Base-by-base conservation (phyloP, 2,797 vertebrate species). In the Lacerta viridis region DNA sequence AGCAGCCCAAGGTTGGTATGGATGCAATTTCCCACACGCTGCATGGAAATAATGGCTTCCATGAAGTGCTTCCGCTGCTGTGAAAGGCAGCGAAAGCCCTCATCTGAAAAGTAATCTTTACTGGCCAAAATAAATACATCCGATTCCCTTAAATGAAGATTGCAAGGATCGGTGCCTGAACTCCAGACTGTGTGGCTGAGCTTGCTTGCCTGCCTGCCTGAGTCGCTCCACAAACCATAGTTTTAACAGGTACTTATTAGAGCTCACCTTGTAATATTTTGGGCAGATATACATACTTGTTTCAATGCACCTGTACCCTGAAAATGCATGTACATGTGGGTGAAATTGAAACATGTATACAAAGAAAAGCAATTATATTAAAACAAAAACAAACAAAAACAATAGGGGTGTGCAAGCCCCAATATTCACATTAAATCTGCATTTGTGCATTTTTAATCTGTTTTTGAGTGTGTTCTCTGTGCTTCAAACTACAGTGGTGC, bases 201-300 rank as follows among this genome's bases (percentile, higher is more conserved):
- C 4, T 39, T 75, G 39, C 7, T 15, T 61, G 71, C 71, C 13
- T 46, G 15, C 71, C 25, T 77, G 23, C 77, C 61, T n/a, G 18
- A 76, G 36, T 27, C 20, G 39, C 27, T 76, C 41, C 59, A 64
- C 29, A 39, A 27, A 55, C 75, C n/a, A 33, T 36, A 50, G 25
- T 64, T 77, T 64, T n/a, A 85, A 25, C 36, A 64, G 41, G 17
- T 13, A 76, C 39, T 43, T 76, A 85, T 85, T 76, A 76, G 27
- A 41, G 10, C 15, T 39, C 17, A 6, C 17, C 33, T 36, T 39
- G 36, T 33, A 71, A 71, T 33, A 71, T 71, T n/a, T 17, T 5
- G 20, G 17, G 71, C 71, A 74, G 36, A 23, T 74, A 74, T 17
- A 36, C 36, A 23, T 20, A 66, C 15, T 46, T 69, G 17, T 46